phyloP scores from a whole-genome alignment of 2,113 vertebrate genomes.

The Aramus guarauna region DNA sequence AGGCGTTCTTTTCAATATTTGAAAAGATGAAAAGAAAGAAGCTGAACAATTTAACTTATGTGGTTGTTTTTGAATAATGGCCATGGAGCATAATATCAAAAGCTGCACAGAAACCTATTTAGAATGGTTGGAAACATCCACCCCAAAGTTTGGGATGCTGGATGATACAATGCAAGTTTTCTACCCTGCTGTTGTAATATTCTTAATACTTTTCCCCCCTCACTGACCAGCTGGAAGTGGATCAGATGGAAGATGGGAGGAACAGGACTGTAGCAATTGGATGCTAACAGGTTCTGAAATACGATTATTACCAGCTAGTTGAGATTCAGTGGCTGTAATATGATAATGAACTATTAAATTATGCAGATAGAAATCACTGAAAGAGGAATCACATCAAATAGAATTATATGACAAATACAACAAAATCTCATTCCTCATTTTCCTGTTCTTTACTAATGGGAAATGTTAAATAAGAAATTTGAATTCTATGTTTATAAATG shows the following conservation, averaged over 20 bases:
- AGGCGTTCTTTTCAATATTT: not conserved
- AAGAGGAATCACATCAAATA: slow-evolving; percentile 35
- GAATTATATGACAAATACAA: slow-evolving; percentile 36
- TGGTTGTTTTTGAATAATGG: slow-evolving; percentile 1
- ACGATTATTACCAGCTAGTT: slow-evolving; percentile 53
- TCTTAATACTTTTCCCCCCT: not conserved
- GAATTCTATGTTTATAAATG: not conserved
- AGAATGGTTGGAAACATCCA: not conserved
- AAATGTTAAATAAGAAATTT: slow-evolving; percentile 16
- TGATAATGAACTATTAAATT: slow-evolving; percentile 54
- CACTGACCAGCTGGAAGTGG: not conserved
- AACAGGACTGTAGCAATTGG: slow-evolving; percentile 4
- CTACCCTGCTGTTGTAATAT: slow-evolving; percentile 28
- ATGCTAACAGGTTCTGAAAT: slow-evolving; percentile 62
- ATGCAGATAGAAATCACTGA: slow-evolving; percentile 47
- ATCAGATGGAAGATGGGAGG: slow-evolving; percentile 26
- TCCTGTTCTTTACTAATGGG: slow-evolving; percentile 6
- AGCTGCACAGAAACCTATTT: not conserved
- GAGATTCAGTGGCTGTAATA: slow-evolving; percentile 39
- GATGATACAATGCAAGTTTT: not conserved
- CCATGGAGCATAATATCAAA: not conserved
- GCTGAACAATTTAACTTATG: not conserved
- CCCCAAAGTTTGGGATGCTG: not conserved
- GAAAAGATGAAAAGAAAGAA: not conserved
- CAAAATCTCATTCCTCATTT: slow-evolving; percentile 29